Percentiles rank a stretch among this genome's conserved stretches.
Conservation (phyloP, 2,797 vertebrate species). For the Sitta carolinensis region DNA sequence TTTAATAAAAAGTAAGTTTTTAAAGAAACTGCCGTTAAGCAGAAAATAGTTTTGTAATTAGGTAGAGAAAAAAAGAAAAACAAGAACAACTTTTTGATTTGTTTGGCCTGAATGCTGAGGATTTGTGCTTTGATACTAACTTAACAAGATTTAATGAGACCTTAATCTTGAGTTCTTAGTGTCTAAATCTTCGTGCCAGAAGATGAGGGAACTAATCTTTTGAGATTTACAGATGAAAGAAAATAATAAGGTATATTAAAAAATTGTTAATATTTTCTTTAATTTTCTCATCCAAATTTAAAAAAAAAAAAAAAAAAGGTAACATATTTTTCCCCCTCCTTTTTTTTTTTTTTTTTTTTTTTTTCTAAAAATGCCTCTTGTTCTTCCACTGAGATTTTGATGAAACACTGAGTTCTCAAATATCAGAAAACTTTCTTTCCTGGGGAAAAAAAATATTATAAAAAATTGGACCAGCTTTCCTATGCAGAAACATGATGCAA, state of each 20-base stretch:
- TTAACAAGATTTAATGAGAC: background rate
- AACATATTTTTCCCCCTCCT: too few species aligned
- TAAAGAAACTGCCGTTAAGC: background rate
- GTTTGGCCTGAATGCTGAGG: background rate
- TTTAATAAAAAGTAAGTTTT: background rate
- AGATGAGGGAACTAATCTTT: background rate
- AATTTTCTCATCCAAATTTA: background rate
- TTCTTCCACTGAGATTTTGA: background rate
- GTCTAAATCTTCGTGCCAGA: background rate
- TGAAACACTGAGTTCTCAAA: background rate
- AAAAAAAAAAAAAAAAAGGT: too few species aligned
- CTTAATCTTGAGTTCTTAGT: background rate
- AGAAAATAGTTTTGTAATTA: background rate
- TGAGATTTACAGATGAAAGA: background rate
- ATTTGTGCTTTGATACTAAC: background rate
- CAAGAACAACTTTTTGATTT: background rate
- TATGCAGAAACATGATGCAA: background rate
- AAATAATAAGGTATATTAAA: background rate
- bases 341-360: too few species aligned
- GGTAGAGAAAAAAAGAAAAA: rapidly evolving
- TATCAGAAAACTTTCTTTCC: background rate
- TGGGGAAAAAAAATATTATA: background rate
- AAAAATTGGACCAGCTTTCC: background rate
- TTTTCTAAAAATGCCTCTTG: background rate
- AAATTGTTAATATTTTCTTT: background rate